These are phyloP conservation scores for Heliconius sara DNA, from an alignment of 2,888 invertebrate genomes.

Conservation along the genomic window DNA sequence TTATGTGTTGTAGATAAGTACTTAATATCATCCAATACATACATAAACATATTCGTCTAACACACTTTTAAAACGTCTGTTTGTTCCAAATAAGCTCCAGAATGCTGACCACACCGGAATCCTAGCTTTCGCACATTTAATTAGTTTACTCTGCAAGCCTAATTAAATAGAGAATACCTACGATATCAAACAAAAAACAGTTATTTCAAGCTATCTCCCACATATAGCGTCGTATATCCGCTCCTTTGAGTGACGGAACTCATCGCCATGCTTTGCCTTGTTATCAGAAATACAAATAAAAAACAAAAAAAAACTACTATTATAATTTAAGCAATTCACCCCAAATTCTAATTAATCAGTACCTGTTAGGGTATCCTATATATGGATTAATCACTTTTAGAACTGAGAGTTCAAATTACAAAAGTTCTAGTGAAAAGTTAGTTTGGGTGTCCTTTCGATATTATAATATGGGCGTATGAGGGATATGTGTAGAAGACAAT, in stretches of 20 bases:
- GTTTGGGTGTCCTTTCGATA: slow-evolving; percentile 12
- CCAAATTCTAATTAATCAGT: neutral
- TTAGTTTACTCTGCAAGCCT: neutral
- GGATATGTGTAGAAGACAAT: neutral
- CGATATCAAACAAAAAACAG: neutral
- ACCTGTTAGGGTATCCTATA: slow-evolving; percentile 16
- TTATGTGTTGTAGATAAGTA: too few relatives aligned
- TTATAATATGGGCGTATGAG: neutral
- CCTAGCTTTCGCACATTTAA: neutral
- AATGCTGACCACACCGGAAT: neutral
- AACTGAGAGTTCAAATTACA: slow-evolving; percentile 19
- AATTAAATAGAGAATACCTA: neutral
- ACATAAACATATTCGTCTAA: neutral
- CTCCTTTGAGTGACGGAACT: too few relatives aligned
- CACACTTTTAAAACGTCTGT: neutral
- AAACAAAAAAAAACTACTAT: neutral
- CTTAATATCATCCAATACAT: neutral
- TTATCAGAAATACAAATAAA: neutral
- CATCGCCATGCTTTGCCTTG: neutral
- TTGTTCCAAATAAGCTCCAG: neutral
- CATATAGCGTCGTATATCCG: too few relatives aligned
- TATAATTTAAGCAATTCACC: neutral
- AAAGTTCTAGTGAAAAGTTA: slow-evolving; percentile 20
- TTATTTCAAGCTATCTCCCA: neutral
- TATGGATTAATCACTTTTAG: slow-evolving; percentile 23